phyloP scores from a whole-genome alignment of 2,113 vertebrate genomes.

The Grammatotria lemairii region DNA sequence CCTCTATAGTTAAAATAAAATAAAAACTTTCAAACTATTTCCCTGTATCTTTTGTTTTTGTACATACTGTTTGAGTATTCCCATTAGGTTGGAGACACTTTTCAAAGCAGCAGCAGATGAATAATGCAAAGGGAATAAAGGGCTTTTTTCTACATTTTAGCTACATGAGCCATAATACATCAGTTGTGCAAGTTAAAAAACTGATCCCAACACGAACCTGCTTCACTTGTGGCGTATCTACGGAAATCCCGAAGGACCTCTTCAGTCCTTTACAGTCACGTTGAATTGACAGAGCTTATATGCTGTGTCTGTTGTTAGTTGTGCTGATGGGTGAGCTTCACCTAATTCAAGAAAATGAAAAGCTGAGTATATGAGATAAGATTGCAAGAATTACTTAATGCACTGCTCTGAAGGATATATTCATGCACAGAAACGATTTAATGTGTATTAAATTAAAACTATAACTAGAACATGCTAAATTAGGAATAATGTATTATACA shows the following conservation, averaged over 20 bases:
- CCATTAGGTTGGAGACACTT: slow-evolving; percentile 8
- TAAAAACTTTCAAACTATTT: not conserved
- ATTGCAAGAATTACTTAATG: not conserved
- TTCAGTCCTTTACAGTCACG: not conserved
- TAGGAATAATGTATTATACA: slow-evolving; percentile 16
- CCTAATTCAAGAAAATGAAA: not conserved
- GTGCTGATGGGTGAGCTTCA: not conserved
- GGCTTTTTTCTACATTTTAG: slow-evolving; percentile 16
- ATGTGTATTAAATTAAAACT: not conserved
- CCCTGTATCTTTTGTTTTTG: not conserved
- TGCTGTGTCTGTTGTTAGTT: not conserved
- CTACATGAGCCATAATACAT: slow-evolving; percentile 37
- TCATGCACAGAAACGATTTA: not conserved
- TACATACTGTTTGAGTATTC: slow-evolving; percentile 22
- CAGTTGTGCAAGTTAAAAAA: not conserved
- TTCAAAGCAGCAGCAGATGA: slow-evolving; percentile 39
- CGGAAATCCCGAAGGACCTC: not conserved
- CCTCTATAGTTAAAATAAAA: not conserved
- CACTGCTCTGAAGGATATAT: not conserved
- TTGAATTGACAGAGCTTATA: not conserved
- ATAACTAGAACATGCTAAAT: slow-evolving; percentile 13
- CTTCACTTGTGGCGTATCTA: not conserved
- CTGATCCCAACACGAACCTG: not conserved
- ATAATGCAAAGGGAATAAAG: slow-evolving; percentile 58
- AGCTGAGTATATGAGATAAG: not conserved